Evolutionary conservation across 2,797 vertebrate species (phyloP), one percentile per base, ranked within the genome.

Genomic region (Clarias platycephalus): DNA sequence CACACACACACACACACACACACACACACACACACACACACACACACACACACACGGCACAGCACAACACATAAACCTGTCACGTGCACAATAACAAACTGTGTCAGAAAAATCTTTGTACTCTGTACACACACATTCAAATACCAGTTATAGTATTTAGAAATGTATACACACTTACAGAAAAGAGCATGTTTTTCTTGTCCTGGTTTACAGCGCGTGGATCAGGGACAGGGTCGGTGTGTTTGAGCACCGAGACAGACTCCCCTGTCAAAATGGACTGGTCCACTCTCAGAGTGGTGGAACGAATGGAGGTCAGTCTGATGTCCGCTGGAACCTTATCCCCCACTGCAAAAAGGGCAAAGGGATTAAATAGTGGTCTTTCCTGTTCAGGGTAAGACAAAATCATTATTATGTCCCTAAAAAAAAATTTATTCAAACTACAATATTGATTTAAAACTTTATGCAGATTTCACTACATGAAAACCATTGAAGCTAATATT

Each of bases 111-210:
- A 55, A 83, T 44, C 31, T 4, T 80, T 28, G 31, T 63, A 78
- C 20, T 24, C 40, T 62, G 10, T 53, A 80, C 26, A 83, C 16
- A 28, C 26, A 37, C 66, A 31, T 28, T 24, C 55, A 72, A 62
- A 85, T 49, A 24, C 75, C 49, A 67, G 12, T 55, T 37, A 15
- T 18, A 49, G 31, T 22, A 24, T 68, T 80, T 4, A 76, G 72
- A 81, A n/a, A 31, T 28, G 13, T 68, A 26, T 28, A 79, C 31
- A 57, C 31, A 92, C 95, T 94, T 90, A 95, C 95, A 84, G 95
- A 95, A 86, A 95, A 95, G 15, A 95, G 94, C 95, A 95, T 95
- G 92, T 95, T 95, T 89, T 95, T 95, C 92, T 95, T 95, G 92
- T 95, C 95, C 91, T 95, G 95, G 90, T 95, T 95, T 82, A 95